Percentiles rank a stretch among this genome's conserved stretches.
Evolutionary conservation across 2,797 vertebrate genomes (phyloP).

Genomic region (Sebastes variabilis): DNA sequence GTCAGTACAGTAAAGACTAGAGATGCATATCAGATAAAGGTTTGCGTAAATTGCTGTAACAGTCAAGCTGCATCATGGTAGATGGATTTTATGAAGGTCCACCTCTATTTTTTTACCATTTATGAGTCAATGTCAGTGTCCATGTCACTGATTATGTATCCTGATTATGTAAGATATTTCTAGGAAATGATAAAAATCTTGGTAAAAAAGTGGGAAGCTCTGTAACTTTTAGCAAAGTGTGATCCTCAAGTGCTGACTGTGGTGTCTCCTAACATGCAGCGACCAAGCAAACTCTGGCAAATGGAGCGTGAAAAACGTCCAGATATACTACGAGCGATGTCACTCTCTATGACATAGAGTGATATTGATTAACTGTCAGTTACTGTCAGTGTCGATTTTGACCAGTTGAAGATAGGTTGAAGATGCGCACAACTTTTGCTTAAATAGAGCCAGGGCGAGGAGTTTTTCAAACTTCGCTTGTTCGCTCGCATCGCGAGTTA

Average conservation of each 20-base stretch:
- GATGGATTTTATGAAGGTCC: not conserved
- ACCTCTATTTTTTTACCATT: not conserved
- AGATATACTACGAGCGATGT: no score
- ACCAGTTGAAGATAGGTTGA: no score
- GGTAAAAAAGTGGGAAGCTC: not conserved
- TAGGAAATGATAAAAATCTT: accelerated
- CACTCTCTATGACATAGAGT: no score
- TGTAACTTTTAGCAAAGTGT: not conserved
- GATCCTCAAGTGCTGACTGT: no score
- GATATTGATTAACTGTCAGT: no score
- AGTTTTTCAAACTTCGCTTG: no score
- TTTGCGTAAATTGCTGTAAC: not conserved
- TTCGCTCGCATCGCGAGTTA: no score
- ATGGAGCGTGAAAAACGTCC: no score
- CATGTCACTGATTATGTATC: not conserved
- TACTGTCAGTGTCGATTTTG: no score
- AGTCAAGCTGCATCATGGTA: not conserved
- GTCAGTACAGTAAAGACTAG: not conserved
- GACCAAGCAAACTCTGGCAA: no score
- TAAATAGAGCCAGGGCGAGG: no score
- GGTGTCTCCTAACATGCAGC: not conserved
- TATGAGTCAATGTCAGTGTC: not conserved
- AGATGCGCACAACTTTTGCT: no score
- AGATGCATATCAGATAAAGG: not conserved
- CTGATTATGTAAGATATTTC: not conserved